Evolutionary conservation across 2,888 invertebrate species (phyloP), one percentile per base, ranked within the genome.

Genomic region (Lapara coniferarum): DNA sequence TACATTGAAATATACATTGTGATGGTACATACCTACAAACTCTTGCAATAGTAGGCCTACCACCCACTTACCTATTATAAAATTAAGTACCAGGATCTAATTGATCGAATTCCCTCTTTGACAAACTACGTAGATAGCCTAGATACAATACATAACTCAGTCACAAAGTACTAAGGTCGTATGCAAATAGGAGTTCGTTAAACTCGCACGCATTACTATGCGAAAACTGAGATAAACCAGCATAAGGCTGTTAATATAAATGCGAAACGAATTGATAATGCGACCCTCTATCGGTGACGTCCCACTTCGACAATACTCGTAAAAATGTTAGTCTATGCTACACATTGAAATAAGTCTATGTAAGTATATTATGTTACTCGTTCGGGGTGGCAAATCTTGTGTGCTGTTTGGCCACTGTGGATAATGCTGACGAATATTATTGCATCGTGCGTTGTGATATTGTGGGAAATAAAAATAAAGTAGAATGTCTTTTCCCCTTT

Each of bases 171-270:
- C 77, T 75, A 74, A 78, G 82, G 78, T 79, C 79, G 81, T 82
- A 85, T 86, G 79, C 76, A 83, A 87, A 86, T 83, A 77, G 71
- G 66, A 76, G 77, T 76, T 75, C 63, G 53, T 69, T 69, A 63
- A 69, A 69, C 68, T 53, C 77, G 75, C 79, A 75, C 72, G 71
- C 75, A 76, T 78, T 80, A 83, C 81, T 81, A 83, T 81, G 74
- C 80, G 73, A 72, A 77, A 79, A 71, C 77, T 76, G 73, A 80
- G 74, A 78, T 78, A 78, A 77, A 77, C 79, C 77, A 76, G 75
- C 72, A 74, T 77, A 73, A 77, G 74, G 72, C 58, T 72, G 70
- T 71, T 70, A 74, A 75, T 75, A 75, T 76, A 69, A 71, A 77
- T 75, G 74, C 70, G 66, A 71, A 63, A 69, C 53, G 68, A 74